Base-by-base conservation (phyloP, 2,888 invertebrate species). In the Agrochola lota region DNA sequence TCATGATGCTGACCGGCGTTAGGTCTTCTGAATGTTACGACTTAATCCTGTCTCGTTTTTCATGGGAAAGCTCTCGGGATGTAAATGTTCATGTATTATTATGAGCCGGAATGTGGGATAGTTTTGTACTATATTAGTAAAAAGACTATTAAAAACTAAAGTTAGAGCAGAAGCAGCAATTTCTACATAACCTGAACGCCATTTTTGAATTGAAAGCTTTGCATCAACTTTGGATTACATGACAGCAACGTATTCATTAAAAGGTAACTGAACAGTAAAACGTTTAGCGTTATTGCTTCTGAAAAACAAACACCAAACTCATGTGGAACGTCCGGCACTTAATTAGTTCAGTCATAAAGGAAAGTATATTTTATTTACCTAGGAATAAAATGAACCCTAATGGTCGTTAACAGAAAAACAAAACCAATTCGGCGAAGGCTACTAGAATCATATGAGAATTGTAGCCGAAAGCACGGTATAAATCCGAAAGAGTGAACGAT, bases 41-140 rank as follows among this genome's bases (percentile, higher is more conserved):
- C 81, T 81, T 85, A 87, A 87, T 85, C 68, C 82, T 62, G 75
- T 52, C 60, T 81, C 78, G 71, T 86, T 84, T 85, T 77, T 85
- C 87, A 86, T 60, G 30, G 40, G 62, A 68, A 72, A 80, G 73
- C 86, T 73, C 60, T 69, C 55, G 49, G 35, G 64, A 67, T 80
- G 64, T 86, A 66, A 80, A 84, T 74, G 55, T 30, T 66, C 63
- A 68, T 79, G 70, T 66, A 66, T 84, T 73, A 83, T 81, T 68
- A 67, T 71, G 60, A 70, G 66, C 40, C 11, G 35, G 81, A 74
- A 74, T 81, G 46, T 52, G 26, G 46, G 9, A 40, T 70, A 72
- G 59, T 64, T 69, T 35, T 71, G 57, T 55, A 30, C 49, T 78
- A 78, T 67, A 59, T 60, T 60, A 68, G 59, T 40, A 63, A 68